These are phyloP conservation scores for Calliphora vomitoria DNA, from an alignment of 2,888 invertebrate species.

Conservation along the genomic window DNA sequence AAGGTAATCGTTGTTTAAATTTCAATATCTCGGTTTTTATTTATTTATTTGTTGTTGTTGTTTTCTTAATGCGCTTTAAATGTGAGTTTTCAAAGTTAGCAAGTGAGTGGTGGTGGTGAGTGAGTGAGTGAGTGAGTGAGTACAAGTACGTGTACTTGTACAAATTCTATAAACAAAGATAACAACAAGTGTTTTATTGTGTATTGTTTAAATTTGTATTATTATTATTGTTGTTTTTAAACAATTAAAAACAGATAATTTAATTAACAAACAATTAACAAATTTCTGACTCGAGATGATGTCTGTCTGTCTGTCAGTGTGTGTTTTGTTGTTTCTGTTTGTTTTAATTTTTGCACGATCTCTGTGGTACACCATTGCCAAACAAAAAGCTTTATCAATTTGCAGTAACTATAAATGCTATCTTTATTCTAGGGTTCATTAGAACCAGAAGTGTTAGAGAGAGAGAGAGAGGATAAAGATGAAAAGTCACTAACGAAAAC, in stretches of 20 bases:
- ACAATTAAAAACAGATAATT: slow-evolving; percentile 65
- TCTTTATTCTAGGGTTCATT: neutral
- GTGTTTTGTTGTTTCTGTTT: neutral
- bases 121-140: too few species aligned
- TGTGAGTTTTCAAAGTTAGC: neutral
- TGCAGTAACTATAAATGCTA: neutral
- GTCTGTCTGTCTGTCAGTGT: neutral
- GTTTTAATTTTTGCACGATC: slow-evolving; percentile 6
- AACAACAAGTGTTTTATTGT: slow-evolving; percentile 38
- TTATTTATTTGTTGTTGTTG: neutral
- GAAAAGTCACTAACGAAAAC: neutral
- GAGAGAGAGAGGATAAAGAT: neutral
- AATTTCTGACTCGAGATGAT: slow-evolving; percentile 32
- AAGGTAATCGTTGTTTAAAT: slow-evolving; percentile 25
- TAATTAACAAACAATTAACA: slow-evolving; percentile 61
- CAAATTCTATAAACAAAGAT: slow-evolving; percentile 45
- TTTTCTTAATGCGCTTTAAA: neutral
- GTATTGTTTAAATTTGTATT: slow-evolving; percentile 19
- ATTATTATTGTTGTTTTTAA: slow-evolving; percentile 23
- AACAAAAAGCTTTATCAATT: slow-evolving; percentile 5
- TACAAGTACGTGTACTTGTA: slow-evolving; percentile 9
- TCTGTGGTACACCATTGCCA: neutral
- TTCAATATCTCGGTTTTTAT: slow-evolving; percentile 1
- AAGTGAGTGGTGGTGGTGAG: neutral
- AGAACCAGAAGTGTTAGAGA: neutral